phyloP scores from a whole-genome alignment of 2,888 invertebrate genomes.

The Tetanocera ferruginea region DNA sequence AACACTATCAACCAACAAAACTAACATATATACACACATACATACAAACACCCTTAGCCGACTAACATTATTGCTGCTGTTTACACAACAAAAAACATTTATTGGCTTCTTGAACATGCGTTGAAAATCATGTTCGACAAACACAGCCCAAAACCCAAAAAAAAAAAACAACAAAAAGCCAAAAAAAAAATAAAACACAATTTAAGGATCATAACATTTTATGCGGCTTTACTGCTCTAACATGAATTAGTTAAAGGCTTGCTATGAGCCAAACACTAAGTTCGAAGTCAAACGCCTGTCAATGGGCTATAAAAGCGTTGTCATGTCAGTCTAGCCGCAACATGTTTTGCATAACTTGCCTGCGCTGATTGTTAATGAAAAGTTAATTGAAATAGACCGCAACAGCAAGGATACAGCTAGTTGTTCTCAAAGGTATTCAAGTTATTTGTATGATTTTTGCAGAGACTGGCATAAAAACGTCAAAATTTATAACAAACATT shows the following conservation, averaged over 20 bases:
- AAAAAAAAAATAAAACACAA: not conserved
- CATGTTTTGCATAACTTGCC: slow-evolving; percentile 13
- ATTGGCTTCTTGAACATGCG: slow-evolving; percentile 15
- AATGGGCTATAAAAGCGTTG: slow-evolving; percentile 43
- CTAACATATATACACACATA: no score
- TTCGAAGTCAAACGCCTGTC: slow-evolving; percentile 17
- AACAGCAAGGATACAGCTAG: slow-evolving; percentile 25
- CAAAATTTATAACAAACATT: no score
- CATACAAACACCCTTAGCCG: not conserved
- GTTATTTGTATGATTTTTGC: no score
- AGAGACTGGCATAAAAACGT: no score
- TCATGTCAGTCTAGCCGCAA: slow-evolving; percentile 35
- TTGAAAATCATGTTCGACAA: slow-evolving; percentile 18
- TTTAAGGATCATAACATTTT: slow-evolving; percentile 28
- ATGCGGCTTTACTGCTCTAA: not conserved
- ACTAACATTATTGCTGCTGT: not conserved
- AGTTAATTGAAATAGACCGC: slow-evolving; percentile 42
- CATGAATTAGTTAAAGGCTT: not conserved
- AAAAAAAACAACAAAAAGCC: not conserved
- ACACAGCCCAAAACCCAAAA: not conserved
- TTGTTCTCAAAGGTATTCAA: not conserved
- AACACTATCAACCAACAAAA: not conserved
- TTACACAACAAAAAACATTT: slow-evolving; percentile 25
- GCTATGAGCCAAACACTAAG: not conserved
- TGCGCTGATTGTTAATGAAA: slow-evolving; percentile 34